A percentile compares a stretch with the other conserved stretches of the same genome.
These are phyloP conservation scores for Tupaia tana DNA, from an alignment of 2,113 vertebrate genomes.

Conservation along the genomic window DNA sequence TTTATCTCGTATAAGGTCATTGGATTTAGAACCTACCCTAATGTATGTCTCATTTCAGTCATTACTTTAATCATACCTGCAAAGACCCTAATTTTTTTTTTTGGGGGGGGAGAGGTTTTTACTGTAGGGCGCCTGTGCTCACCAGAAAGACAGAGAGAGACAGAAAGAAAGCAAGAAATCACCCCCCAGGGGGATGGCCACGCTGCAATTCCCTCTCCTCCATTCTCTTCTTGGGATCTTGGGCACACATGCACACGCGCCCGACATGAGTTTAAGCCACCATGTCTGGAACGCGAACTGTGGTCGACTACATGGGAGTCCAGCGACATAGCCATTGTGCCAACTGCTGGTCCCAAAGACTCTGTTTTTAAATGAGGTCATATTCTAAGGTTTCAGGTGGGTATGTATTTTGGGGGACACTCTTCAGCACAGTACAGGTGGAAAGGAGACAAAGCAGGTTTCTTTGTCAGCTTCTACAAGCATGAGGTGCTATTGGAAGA, in stretches of 20 bases:
- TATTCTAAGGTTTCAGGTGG: not conserved
- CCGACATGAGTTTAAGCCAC: no score
- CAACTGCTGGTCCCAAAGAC: not conserved
- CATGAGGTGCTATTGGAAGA: fast-evolving
- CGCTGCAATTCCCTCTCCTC: no score
- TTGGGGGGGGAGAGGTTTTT: no score
- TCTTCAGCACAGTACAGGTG: fast-evolving
- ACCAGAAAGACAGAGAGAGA: no score
- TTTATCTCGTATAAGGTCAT: not conserved
- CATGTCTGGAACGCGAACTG: no score
- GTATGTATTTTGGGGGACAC: not conserved
- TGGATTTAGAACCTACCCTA: not conserved
- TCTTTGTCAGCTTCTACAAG: fast-evolving
- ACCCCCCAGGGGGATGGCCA: no score
- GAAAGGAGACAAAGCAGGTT: not conserved
- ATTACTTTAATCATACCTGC: not conserved
- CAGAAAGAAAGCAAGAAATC: no score
- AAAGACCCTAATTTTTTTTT: not conserved
- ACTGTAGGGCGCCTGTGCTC: no score
- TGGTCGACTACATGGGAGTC: no score
- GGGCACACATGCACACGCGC: no score
- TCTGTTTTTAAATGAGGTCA: not conserved
- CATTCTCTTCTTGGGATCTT: no score
- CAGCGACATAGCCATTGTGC: no score
- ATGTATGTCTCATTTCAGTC: not conserved